Evolutionary conservation across 2,888 invertebrate genomes (phyloP).

Genomic region (Orgyia antiqua): DNA sequence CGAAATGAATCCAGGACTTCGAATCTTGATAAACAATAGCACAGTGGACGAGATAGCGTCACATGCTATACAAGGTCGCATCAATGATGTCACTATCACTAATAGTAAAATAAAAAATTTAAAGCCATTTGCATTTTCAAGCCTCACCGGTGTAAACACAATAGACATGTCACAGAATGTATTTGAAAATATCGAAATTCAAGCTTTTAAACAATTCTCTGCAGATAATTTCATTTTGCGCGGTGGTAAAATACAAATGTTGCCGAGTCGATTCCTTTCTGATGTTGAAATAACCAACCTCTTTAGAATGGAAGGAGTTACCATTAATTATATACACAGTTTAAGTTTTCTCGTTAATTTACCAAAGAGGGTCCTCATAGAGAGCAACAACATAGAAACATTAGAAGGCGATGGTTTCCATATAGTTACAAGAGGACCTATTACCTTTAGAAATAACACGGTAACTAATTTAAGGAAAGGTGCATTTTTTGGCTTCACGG

Average conservation of each 20-base stretch:
- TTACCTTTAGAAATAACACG: constrained; percentile 82
- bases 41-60: constrained; percentile 76
- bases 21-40: constrained; percentile 68
- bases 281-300: constrained; percentile 84
- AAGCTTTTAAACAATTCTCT: constrained; percentile 89
- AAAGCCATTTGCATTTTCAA: constrained; percentile 86
- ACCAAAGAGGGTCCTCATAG: constrained; percentile 80
- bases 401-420: constrained; percentile 83
- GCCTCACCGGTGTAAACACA: constrained; percentile 80
- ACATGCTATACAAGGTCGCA: constrained; percentile 83
- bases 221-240: constrained; percentile 81
- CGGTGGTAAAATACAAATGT: constrained; percentile 76
- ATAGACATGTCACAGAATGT: constrained; percentile 80
- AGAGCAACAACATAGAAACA: constrained; percentile 75
- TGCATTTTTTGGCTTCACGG: constrained; percentile 80
- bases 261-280: constrained; percentile 85
- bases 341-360: constrained; percentile 83
- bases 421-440: constrained; percentile 78
- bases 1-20: constrained; percentile 80
- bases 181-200: constrained; percentile 80
- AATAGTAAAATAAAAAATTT: constrained; percentile 80
- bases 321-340: constrained; percentile 80
- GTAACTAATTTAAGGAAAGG: constrained; percentile 77
- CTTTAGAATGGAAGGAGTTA: constrained; percentile 82
- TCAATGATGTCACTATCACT: constrained; percentile 82